Conservation (phyloP, 2,113 vertebrate genomes). For the Carassius auratus region DNA sequence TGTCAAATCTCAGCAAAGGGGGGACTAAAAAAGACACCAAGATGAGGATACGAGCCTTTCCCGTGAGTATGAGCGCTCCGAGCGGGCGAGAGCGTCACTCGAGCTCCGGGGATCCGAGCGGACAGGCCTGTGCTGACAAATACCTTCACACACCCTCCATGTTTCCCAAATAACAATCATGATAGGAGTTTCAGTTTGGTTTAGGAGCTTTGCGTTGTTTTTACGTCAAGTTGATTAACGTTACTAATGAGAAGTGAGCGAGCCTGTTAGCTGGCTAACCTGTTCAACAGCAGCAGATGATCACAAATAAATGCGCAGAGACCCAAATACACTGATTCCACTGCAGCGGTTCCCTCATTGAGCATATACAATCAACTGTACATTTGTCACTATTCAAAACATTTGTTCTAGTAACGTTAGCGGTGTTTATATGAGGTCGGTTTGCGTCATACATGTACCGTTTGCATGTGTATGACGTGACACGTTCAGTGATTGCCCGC, state of each 20-base stretch:
- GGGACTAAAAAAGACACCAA: slow-evolving; percentile 98
- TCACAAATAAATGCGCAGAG: not conserved
- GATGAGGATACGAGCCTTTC: slow-evolving; percentile 98
- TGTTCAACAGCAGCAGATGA: not conserved
- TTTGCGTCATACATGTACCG: not conserved
- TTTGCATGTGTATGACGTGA: slow-evolving; percentile 3
- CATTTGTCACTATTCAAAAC: not conserved
- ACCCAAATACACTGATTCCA: not conserved
- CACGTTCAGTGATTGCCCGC: too few relatives aligned
- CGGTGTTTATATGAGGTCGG: not conserved
- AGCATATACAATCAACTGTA: not conserved
- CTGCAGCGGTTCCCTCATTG: not conserved
- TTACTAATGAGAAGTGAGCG: not conserved
- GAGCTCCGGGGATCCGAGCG: slow-evolving; percentile 64
- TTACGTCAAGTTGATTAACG: not conserved
- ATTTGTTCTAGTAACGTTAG: not conserved
- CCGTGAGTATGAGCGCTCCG: slow-evolving; percentile 81
- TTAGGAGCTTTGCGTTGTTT: not conserved
- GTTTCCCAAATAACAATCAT: not conserved
- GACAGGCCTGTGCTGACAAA: slow-evolving; percentile 46
- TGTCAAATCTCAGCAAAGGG: slow-evolving; percentile 98
- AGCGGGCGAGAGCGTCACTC: slow-evolving; percentile 57
- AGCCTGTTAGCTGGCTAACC: slow-evolving; percentile 11
- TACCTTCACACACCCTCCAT: not conserved
- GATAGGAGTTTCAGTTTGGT: not conserved